Conservation (phyloP, 1,140 invertebrate species). For the Pogonus chalceus region DNA sequence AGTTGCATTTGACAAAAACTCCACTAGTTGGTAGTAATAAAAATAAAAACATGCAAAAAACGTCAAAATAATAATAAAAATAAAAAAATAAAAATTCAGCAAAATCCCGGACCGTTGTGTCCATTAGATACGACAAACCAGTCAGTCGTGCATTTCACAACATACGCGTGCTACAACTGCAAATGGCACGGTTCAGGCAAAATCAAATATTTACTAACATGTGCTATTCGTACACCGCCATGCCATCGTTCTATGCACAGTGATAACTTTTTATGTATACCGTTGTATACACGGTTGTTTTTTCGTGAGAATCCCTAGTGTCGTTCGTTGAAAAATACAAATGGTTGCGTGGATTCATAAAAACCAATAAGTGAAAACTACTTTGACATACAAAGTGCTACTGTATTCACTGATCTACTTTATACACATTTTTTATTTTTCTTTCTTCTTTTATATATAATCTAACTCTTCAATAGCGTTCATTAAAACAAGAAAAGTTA, state of each 20-base stretch:
- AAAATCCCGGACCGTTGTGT: neutral
- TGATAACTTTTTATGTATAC: slow-evolving; percentile 6
- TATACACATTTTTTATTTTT: neutral
- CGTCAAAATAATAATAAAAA: no score
- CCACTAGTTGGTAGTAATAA: no score
- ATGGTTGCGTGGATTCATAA: neutral
- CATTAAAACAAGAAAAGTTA: no score
- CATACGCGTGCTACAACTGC: neutral
- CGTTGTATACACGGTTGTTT: neutral
- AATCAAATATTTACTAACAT: slow-evolving; percentile 2
- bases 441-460: no score
- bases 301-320: neutral
- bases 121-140: slow-evolving; percentile 7
- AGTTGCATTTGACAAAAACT: no score
- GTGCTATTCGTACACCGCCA: neutral
- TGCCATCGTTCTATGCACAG: neutral
- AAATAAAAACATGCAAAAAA: no score
- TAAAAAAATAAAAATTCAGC: no score
- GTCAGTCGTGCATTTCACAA: slow-evolving; percentile 3
- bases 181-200: neutral
- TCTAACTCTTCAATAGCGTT: no score
- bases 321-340: neutral
- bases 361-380: neutral
- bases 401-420: neutral
- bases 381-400: neutral